A percentile compares a stretch with the other conserved stretches of the same genome.
Evolutionary conservation across 2,888 invertebrate genomes (phyloP).

Genomic region (Leptinotarsa rubiginosa): DNA sequence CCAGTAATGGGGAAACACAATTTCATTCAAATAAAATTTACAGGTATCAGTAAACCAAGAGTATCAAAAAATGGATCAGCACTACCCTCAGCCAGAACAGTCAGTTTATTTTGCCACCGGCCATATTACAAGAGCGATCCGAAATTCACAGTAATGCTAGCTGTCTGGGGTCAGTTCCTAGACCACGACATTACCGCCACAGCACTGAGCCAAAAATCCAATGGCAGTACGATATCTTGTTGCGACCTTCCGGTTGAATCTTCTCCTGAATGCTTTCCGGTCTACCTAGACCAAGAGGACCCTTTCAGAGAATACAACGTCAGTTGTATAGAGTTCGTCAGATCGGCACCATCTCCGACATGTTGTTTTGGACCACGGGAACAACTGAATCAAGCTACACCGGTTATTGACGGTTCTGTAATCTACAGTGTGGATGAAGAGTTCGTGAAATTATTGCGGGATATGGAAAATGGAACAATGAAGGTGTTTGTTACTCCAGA

Average conservation of each 20-base stretch:
- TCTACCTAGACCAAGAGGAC: constrained; percentile 75
- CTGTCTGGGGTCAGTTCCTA: constrained; percentile 89
- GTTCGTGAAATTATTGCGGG: constrained; percentile 68
- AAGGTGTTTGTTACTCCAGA: constrained; percentile 74
- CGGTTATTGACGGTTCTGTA: constrained; percentile 86
- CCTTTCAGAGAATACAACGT: constrained; percentile 76
- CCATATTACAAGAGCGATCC: constrained; percentile 80
- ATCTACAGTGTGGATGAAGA: constrained; percentile 79
- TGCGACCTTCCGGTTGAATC: constrained; percentile 70
- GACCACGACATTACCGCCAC: constrained; percentile 91
- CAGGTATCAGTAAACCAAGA: constrained; percentile 77
- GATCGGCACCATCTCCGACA: constrained; percentile 83
- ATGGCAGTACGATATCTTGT: constrained; percentile 80
- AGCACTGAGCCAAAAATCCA: constrained; percentile 78
- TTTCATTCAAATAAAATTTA: constrained; percentile 29
- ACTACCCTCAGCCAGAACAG: constrained; percentile 81
- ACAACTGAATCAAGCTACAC: constrained; percentile 85
- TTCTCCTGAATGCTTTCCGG: constrained; percentile 84
- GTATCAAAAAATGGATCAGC: constrained; percentile 67
- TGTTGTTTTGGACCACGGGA: constrained; percentile 84
- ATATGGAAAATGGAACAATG: constrained; percentile 71
- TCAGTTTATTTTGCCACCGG: constrained; percentile 80
- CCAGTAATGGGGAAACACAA: too few relatives aligned
- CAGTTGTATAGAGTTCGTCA: constrained; percentile 87
- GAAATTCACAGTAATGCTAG: constrained; percentile 84